Conservation (phyloP, 2,888 invertebrate species). For the Linnaemya vulpina region DNA sequence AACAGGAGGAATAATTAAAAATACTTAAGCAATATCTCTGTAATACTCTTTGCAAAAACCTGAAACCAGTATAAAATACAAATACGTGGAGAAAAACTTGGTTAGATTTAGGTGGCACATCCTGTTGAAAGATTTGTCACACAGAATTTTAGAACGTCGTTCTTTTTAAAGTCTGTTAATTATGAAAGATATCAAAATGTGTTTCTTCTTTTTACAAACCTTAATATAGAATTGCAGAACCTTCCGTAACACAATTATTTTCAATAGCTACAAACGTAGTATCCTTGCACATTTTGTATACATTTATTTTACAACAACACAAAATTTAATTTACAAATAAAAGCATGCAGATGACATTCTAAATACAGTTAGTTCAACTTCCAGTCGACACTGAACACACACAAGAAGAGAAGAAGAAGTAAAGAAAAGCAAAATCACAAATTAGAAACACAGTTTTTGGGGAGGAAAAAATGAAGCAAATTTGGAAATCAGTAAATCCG, state of each 20-base stretch:
- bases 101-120: no score
- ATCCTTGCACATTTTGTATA: not conserved
- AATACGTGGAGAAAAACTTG: no score
- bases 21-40: no score
- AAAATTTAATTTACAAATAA: conserved; percentile 30
- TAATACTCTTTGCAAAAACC: no score
- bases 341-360: conserved; percentile 41
- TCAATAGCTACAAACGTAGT: not conserved
- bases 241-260: not conserved
- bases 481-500: conserved; percentile 80
- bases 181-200: not conserved
- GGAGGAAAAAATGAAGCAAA: conserved; percentile 65
- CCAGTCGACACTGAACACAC: not conserved
- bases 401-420: not conserved
- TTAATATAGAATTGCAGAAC: not conserved
- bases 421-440: conserved; percentile 7
- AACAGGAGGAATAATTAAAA: no score
- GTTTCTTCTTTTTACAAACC: not conserved
- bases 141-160: no score
- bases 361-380: conserved; percentile 6
- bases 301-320: not conserved
- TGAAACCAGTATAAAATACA: no score
- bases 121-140: no score
- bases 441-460: conserved; percentile 33
- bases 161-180: not conserved